These are phyloP conservation scores for Colius striatus DNA, from an alignment of 2,113 vertebrate species.

Conservation along the genomic window DNA sequence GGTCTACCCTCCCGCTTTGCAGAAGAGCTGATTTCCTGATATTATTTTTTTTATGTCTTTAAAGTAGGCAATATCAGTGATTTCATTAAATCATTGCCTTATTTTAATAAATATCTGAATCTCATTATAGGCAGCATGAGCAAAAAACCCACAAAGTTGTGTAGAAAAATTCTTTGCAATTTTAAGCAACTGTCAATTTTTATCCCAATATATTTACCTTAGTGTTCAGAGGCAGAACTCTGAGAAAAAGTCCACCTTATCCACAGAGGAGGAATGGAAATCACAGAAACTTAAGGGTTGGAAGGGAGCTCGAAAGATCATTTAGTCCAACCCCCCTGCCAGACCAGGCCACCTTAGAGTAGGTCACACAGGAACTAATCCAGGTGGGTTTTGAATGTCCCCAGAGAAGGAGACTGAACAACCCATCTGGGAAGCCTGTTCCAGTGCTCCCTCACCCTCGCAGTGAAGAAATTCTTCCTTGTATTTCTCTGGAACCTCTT, in stretches of 20 bases:
- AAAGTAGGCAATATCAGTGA: neutral
- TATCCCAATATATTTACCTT: neutral
- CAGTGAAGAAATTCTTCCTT: no score
- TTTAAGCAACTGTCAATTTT: neutral
- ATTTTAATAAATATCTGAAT: slow-evolving; percentile 12
- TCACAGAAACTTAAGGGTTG: no score
- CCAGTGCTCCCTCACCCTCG: no score
- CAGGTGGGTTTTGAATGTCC: no score
- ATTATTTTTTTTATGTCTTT: neutral
- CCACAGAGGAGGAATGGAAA: neutral
- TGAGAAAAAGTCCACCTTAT: neutral
- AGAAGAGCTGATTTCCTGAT: neutral
- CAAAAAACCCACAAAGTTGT: neutral
- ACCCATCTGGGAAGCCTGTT: no score
- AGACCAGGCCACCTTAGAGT: no score
- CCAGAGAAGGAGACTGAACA: no score
- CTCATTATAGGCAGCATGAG: neutral
- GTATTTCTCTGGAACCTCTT: no score
- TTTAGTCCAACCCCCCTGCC: no score
- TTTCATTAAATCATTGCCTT: neutral
- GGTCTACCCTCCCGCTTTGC: neutral
- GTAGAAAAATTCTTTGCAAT: neutral
- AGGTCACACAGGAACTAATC: no score
- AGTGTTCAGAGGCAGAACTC: neutral
- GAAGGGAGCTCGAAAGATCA: no score